A percentile compares a stretch with the other conserved stretches of the same genome.
Evolutionary conservation across 2,888 invertebrate species (phyloP).

Genomic region (Entomobrya multifasciata): DNA sequence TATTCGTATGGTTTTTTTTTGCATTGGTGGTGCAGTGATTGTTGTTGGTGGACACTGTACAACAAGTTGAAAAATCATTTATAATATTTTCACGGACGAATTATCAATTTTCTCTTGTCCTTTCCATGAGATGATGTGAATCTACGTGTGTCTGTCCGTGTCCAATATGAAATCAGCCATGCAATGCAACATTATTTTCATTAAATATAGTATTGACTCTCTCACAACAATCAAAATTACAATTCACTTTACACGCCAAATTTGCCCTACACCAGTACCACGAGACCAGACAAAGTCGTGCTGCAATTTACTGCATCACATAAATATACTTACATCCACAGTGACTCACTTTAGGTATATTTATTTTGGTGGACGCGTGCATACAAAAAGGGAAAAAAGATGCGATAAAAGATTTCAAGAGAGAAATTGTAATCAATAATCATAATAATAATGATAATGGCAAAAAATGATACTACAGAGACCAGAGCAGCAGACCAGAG

Average conservation of each 20-base stretch:
- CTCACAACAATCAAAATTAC: neutral
- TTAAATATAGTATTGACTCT: neutral
- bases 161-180: constrained; percentile 3
- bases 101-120: constrained; percentile 30
- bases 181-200: neutral
- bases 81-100: constrained; percentile 46
- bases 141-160: neutral
- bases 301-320: neutral
- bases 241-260: constrained; percentile 22
- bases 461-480: constrained; percentile 18
- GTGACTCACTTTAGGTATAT: constrained; percentile 32
- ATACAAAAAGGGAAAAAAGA: constrained; percentile 42
- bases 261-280: no score
- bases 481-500: no score
- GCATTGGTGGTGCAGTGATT: no score
- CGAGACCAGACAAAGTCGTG: no score
- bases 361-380: constrained; percentile 44
- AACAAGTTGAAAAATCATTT: neutral
- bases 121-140: constrained; percentile 21
- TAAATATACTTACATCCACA: neutral
- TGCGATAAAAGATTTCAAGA: constrained; percentile 19
- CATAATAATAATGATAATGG: constrained; percentile 42
- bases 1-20: no score
- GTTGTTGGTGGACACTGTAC: constrained; percentile 27
- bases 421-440: constrained; percentile 57